These are phyloP conservation scores for Chalcosyrphus nemorum DNA, from an alignment of 2,888 invertebrate genomes.

Conservation along the genomic window DNA sequence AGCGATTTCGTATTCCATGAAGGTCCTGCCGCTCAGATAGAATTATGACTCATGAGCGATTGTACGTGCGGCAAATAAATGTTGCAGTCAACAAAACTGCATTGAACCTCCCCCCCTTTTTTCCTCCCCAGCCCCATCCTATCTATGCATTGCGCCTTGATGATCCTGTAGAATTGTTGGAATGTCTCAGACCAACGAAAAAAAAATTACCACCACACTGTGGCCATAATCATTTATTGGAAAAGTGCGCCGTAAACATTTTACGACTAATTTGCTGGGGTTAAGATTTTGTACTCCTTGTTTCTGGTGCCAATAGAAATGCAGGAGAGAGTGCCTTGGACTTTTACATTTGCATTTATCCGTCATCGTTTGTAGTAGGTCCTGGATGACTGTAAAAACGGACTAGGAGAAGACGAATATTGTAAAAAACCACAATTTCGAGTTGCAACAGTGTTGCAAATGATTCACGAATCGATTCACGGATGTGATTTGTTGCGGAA, in stretches of 20 bases:
- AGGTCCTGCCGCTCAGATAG: constrained; percentile 73
- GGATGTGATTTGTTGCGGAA: constrained; percentile 56
- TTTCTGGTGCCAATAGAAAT: too few relatives aligned
- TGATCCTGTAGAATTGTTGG: neutral
- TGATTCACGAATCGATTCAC: constrained; percentile 31
- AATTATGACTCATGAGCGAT: constrained; percentile 74
- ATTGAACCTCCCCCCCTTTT: too few relatives aligned
- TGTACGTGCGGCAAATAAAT: constrained; percentile 74
- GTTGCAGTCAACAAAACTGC: constrained; percentile 71
- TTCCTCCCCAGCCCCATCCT: neutral
- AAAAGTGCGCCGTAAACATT: constrained; percentile 73
- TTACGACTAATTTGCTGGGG: constrained; percentile 74
- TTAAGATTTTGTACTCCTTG: constrained; percentile 66
- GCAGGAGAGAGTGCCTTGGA: neutral
- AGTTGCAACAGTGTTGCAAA: constrained; percentile 55
- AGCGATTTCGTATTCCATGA: constrained; percentile 65
- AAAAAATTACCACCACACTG: constrained; percentile 52
- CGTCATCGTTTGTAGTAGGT: too few relatives aligned
- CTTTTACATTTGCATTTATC: constrained; percentile 61
- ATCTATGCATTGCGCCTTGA: constrained; percentile 12
- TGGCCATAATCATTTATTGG: constrained; percentile 72
- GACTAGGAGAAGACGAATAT: neutral
- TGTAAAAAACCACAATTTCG: neutral
- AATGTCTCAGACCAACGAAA: constrained; percentile 18
- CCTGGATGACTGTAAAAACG: neutral